phyloP scores from a whole-genome alignment of 2,113 vertebrate genomes.

The Onychostoma macrolepis region DNA sequence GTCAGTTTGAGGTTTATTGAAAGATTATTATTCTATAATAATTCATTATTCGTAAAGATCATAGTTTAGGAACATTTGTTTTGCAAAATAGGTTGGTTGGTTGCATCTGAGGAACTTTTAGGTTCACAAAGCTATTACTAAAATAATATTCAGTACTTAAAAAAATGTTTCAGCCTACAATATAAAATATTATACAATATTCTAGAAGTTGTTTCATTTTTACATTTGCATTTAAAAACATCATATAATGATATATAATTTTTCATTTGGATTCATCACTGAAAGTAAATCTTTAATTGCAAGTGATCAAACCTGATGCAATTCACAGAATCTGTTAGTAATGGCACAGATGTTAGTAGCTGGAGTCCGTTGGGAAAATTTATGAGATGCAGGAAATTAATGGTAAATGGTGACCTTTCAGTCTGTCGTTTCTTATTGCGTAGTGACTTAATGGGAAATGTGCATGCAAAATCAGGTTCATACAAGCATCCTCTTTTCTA shows the following conservation, averaged over 20 bases:
- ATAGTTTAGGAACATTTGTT: background rate
- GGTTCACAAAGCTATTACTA: background rate
- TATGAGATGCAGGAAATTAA: background rate
- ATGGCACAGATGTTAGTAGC: background rate
- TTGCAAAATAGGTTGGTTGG: background rate
- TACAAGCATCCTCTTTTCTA: background rate
- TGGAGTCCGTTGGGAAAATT: background rate
- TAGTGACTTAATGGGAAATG: background rate
- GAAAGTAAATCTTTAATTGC: background rate
- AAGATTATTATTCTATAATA: background rate
- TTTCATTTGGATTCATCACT: background rate
- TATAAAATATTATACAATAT: background rate
- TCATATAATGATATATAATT: no score
- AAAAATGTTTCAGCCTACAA: background rate
- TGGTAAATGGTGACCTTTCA: constrained; percentile 28
- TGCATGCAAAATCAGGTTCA: background rate
- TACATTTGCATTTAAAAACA: background rate
- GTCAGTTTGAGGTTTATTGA: background rate
- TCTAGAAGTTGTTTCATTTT: background rate
- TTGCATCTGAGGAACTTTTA: background rate
- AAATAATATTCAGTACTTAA: background rate
- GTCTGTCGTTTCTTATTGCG: background rate
- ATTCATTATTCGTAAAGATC: background rate
- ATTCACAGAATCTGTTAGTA: background rate
- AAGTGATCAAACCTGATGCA: background rate